Evolutionary conservation across 1,140 invertebrate species (phyloP).

Genomic region (Lerema accius): DNA sequence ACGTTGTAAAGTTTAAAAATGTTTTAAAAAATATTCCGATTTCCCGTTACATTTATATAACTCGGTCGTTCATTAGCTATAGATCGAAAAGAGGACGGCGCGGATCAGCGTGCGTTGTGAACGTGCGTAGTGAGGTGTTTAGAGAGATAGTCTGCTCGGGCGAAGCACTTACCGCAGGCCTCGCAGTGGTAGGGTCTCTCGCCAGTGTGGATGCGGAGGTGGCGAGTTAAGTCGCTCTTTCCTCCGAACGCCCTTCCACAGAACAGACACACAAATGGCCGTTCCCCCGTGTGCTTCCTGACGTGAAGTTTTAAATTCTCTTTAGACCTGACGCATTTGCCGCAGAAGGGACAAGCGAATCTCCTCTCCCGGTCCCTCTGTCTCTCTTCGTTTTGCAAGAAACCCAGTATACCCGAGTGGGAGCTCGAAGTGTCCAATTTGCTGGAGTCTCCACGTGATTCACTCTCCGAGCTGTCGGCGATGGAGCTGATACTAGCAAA

Average conservation of each 20-base stretch:
- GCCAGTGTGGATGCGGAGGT: conserved; percentile 93
- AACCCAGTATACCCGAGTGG: conserved; percentile 85
- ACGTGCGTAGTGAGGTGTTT: conserved; percentile 95
- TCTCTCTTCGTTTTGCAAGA: conserved; percentile 86
- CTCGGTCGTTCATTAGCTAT: conserved; percentile 63
- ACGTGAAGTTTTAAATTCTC: conserved; percentile 95
- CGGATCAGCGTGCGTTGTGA: conserved; percentile 85
- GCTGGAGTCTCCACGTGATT: conserved; percentile 66
- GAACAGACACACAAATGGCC: conserved; percentile 93
- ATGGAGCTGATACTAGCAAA: conserved; percentile 80
- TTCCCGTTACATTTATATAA: conserved; percentile 70
- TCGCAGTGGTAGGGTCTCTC: conserved; percentile 95
- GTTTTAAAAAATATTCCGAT: conserved; percentile 80
- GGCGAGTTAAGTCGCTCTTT: conserved; percentile 93
- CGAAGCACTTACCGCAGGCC: conserved; percentile 95
- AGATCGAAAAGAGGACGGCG: conserved; percentile 66
- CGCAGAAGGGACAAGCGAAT: conserved; percentile 94
- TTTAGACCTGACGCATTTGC: conserved; percentile 93
- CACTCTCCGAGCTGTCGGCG: conserved; percentile 76
- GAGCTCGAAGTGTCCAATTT: conserved; percentile 74
- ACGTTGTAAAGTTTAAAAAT: conserved; percentile 78
- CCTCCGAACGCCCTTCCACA: conserved; percentile 94
- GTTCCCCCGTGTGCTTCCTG: conserved; percentile 93
- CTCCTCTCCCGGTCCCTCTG: conserved; percentile 87
- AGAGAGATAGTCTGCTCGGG: conserved; percentile 93